phyloP scores from a whole-genome alignment of 2,888 invertebrate species.

The Sepiola atlantica region DNA sequence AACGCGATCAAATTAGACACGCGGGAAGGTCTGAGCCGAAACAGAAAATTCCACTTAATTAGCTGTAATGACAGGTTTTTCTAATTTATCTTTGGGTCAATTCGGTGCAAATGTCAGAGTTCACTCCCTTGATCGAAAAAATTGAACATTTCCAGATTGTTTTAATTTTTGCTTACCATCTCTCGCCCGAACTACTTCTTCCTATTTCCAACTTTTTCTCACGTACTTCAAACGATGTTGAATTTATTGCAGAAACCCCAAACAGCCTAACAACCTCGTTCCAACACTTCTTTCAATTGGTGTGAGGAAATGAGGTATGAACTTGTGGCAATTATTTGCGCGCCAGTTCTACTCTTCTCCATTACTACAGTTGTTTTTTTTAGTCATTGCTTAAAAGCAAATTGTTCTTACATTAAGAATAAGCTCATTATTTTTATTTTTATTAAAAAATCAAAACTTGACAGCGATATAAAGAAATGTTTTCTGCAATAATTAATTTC shows the following conservation, averaged over 20 bases:
- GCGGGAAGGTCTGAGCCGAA: neutral
- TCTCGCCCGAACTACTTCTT: too few relatives aligned
- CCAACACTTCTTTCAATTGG: neutral
- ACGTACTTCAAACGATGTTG: neutral
- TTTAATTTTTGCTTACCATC: neutral
- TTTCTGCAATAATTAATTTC: too few relatives aligned
- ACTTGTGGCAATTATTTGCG: neutral
- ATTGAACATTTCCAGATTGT: neutral
- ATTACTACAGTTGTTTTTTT: too few relatives aligned
- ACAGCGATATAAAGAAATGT: too few relatives aligned
- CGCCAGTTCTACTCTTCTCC: neutral
- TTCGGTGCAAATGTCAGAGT: neutral
- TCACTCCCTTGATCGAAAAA: neutral
- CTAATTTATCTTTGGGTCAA: neutral
- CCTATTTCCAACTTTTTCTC: neutral
- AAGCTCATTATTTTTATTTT: too few relatives aligned
- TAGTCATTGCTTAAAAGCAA: too few relatives aligned
- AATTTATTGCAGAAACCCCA: neutral
- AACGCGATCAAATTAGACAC: neutral
- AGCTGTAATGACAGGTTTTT: slow-evolving; percentile 16
- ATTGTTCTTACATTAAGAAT: too few relatives aligned
- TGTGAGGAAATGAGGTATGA: neutral
- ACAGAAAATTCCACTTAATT: neutral
- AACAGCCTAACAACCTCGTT: neutral
- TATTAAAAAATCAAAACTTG: too few relatives aligned